Evolutionary conservation across 2,113 vertebrate genomes (phyloP).

Genomic region (Terrapene triunguis): DNA sequence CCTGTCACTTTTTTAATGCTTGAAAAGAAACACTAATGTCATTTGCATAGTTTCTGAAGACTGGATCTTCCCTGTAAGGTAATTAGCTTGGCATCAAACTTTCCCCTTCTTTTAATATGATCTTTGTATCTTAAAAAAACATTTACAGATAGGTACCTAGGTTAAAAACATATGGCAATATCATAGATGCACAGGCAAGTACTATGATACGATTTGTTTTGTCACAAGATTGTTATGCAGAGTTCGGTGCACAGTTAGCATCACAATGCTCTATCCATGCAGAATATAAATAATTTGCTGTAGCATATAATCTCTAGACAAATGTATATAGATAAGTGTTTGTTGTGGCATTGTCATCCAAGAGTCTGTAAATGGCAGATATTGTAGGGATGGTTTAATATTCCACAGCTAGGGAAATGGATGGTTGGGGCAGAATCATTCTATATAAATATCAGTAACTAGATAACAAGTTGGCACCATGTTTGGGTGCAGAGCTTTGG

Average conservation of each 20-base stretch:
- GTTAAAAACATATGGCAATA: not conserved
- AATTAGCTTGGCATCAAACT: not conserved
- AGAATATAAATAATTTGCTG: not conserved
- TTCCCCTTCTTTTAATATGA: not conserved
- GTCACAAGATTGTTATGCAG: not conserved
- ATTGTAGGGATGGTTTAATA: not conserved
- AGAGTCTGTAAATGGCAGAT: not conserved
- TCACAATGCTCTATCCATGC: not conserved
- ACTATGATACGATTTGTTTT: not conserved
- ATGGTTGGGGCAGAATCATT: not conserved
- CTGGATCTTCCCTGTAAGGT: not conserved
- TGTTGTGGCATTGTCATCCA: not conserved
- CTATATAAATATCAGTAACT: not conserved
- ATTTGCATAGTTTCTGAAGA: not conserved
- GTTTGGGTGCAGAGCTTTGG: not conserved
- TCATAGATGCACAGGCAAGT: not conserved
- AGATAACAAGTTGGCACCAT: not conserved
- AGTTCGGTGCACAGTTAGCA: not conserved
- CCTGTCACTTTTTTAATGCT: not conserved
- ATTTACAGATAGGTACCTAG: not conserved
- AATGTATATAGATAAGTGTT: not conserved
- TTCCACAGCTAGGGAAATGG: not conserved
- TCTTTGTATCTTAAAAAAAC: not conserved
- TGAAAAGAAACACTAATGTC: not conserved
- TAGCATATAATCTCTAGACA: not conserved